These are phyloP conservation scores for Chelon labrosus DNA, from an alignment of 2,797 vertebrate genomes.

Conservation along the genomic window DNA sequence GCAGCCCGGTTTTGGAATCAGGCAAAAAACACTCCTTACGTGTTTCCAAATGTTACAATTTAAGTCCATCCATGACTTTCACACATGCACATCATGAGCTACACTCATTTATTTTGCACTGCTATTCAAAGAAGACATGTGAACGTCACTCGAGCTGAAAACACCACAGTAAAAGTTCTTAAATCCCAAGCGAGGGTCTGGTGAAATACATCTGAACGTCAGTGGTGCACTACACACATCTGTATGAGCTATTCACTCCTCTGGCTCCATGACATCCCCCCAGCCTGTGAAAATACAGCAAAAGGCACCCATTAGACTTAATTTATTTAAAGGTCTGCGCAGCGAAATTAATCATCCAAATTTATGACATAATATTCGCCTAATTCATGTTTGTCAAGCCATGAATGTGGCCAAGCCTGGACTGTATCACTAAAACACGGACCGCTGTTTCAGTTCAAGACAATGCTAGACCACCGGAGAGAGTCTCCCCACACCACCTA, in stretches of 20 bases:
- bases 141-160: constrained; percentile 48
- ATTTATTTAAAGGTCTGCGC: constrained; percentile 71
- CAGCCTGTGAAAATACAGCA: constrained; percentile 64
- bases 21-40: too few relatives aligned
- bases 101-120: constrained; percentile 7
- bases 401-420: constrained; percentile 66
- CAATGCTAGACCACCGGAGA: constrained; percentile 42
- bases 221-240: constrained; percentile 50
- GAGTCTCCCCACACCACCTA: constrained; percentile 12
- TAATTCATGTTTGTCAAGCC: constrained; percentile 73
- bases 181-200: constrained; percentile 43
- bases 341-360: constrained; percentile 74
- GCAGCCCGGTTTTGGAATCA: constrained; percentile 24
- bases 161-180: constrained; percentile 41
- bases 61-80: constrained; percentile 21
- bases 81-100: constrained; percentile 15
- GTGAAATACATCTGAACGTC: constrained; percentile 46
- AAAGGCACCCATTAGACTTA: constrained; percentile 60
- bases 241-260: constrained; percentile 61
- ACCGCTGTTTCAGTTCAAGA: constrained; percentile 38
- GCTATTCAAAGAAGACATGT: constrained; percentile 28
- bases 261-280: constrained; percentile 49
- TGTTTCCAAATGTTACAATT: constrained; percentile 16
- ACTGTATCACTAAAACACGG: constrained; percentile 44
- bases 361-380: constrained; percentile 67